Percentiles rank a stretch among this genome's conserved stretches.
Conservation (phyloP, 64 coral and sea anemone genomes). For the Trachythela sp. region DNA sequence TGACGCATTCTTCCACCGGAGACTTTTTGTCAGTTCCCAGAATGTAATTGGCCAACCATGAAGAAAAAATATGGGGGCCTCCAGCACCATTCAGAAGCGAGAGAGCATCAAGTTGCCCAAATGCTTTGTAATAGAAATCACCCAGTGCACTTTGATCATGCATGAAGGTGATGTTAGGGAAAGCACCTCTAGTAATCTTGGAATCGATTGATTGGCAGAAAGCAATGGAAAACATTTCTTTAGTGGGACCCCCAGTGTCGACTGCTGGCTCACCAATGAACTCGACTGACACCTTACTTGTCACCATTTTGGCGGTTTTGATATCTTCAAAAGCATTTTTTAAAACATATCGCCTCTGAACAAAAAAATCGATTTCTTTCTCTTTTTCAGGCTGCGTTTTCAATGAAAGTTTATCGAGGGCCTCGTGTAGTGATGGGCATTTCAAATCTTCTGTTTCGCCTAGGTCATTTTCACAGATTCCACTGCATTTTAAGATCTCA, state of each 20-base stretch:
- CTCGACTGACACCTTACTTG: not conserved
- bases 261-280: not conserved
- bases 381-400: too few species aligned
- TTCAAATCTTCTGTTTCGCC: not conserved
- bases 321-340: not conserved
- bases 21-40: not conserved
- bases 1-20: not conserved
- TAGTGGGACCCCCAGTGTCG: not conserved
- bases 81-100: not conserved
- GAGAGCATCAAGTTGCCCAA: not conserved
- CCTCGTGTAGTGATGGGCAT: not conserved
- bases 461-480: too few species aligned
- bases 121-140: not conserved
- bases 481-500: not conserved
- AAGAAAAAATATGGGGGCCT: not conserved
- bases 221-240: not conserved
- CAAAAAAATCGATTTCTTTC: too few species aligned
- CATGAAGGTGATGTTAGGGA: not conserved
- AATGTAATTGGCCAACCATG: not conserved
- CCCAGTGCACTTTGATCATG: not conserved
- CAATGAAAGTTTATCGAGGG: too few species aligned
- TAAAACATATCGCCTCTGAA: too few species aligned
- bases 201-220: not conserved
- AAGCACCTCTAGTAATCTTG: not conserved
- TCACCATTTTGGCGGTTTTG: not conserved